phyloP scores from a whole-genome alignment of 2,113 vertebrate genomes.

The Urocolius indicus region DNA sequence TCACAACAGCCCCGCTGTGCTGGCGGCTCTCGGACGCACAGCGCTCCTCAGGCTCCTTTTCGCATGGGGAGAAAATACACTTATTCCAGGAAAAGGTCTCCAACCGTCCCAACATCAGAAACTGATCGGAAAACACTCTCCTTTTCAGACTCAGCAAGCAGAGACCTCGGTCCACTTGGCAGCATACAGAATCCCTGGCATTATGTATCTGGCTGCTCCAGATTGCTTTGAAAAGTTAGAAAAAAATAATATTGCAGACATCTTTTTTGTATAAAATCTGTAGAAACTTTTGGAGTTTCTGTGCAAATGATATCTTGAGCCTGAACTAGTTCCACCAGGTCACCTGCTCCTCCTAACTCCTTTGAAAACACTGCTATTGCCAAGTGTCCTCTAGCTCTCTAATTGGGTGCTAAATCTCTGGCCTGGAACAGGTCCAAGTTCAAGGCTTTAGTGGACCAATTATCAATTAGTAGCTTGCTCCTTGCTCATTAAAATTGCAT shows the following conservation, averaged over 20 bases:
- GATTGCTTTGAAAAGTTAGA: background rate
- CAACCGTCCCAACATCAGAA: background rate
- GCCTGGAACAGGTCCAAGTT: background rate
- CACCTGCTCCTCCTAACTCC: background rate
- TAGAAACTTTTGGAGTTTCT: background rate
- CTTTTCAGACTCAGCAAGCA: background rate
- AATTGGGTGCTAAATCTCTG: background rate
- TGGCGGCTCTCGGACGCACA: background rate
- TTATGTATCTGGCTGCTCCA: background rate
- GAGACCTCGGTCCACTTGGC: background rate
- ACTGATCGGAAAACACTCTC: background rate
- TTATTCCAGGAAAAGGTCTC: background rate
- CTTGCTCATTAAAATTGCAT: background rate
- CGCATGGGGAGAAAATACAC: background rate
- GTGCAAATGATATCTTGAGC: background rate
- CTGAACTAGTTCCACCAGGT: background rate
- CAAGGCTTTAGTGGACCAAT: background rate
- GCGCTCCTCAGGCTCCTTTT: background rate
- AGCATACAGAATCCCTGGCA: background rate
- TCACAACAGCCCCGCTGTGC: background rate
- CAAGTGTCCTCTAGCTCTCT: background rate
- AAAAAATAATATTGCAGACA: background rate
- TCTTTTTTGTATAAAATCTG: background rate
- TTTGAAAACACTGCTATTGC: background rate
- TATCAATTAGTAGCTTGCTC: background rate